These are phyloP conservation scores for Aphidius gifuensis DNA, from an alignment of 1,140 invertebrate species.

Conservation along the genomic window DNA sequence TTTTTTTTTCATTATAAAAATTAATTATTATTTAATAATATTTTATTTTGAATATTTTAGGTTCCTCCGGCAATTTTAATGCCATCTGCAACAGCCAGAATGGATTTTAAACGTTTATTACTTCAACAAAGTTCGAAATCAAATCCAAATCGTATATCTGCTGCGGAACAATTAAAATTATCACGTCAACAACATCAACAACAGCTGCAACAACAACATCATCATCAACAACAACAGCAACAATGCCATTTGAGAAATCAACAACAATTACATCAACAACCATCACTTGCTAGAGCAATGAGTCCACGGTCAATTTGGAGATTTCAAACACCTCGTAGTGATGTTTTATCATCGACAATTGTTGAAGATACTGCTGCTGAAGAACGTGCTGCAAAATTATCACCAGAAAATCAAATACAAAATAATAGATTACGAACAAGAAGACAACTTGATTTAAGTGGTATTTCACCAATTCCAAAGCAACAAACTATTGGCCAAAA, in stretches of 20 bases:
- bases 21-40: background rate
- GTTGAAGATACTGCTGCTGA: conserved; percentile 64
- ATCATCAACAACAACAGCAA: conserved; percentile 41
- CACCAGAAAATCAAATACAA: conserved; percentile 39
- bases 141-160: conserved; percentile 67
- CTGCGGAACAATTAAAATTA: conserved; percentile 77
- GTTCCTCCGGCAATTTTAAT: conserved; percentile 35
- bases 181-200: conserved; percentile 60
- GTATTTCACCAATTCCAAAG: conserved; percentile 20
- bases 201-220: conserved; percentile 54
- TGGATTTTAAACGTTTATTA: conserved; percentile 80
- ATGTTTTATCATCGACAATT: conserved; percentile 81
- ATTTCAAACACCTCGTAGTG: conserved; percentile 70
- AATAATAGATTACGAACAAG: conserved; percentile 29
- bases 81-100: conserved; percentile 65
- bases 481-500: background rate
- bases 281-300: conserved; percentile 63
- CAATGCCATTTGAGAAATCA: conserved; percentile 17
- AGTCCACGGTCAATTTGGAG: conserved; percentile 70
- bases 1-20: conserved; percentile 1
- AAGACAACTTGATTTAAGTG: conserved; percentile 35
- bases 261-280: conserved; percentile 49
- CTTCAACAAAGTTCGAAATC: conserved; percentile 67
- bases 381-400: conserved; percentile 51
- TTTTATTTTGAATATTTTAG: conserved; percentile 26